Percentiles rank a stretch among this genome's conserved stretches.
Conservation (phyloP, 1,140 invertebrate species). For the Bombus vancouverensis region DNA sequence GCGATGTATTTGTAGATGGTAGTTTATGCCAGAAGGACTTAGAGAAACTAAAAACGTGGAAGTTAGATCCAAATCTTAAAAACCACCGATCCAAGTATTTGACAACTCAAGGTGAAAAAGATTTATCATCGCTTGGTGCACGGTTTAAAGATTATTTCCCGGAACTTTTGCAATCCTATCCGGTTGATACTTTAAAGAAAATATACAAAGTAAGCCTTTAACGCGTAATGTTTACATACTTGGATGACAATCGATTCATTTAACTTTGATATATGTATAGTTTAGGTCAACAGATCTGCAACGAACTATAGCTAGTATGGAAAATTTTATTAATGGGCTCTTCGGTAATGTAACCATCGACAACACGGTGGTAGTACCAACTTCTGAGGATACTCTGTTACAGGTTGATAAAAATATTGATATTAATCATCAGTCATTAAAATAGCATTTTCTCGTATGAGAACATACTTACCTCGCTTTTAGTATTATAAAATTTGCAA, state of each 20-base stretch:
- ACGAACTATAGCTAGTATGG: slow-evolving; percentile 67
- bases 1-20: slow-evolving; percentile 65
- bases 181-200: neutral
- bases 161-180: neutral
- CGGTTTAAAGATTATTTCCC: slow-evolving; percentile 50
- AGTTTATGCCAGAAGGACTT: slow-evolving; percentile 75
- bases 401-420: slow-evolving; percentile 52
- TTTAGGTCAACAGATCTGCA: slow-evolving; percentile 41
- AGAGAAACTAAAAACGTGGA: slow-evolving; percentile 74
- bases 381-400: slow-evolving; percentile 69
- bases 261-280: neutral
- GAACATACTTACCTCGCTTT: neutral
- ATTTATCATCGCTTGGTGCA: slow-evolving; percentile 71
- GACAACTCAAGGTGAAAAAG: slow-evolving; percentile 72
- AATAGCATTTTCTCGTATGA: too few species aligned
- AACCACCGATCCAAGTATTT: slow-evolving; percentile 57
- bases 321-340: slow-evolving; percentile 75
- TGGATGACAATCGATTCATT: neutral
- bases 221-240: neutral
- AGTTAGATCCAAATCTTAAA: slow-evolving; percentile 37
- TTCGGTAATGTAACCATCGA: slow-evolving; percentile 66
- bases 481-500: slow-evolving; percentile 73
- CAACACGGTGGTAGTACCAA: slow-evolving; percentile 39
- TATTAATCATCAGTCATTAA: neutral
- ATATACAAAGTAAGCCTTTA: slow-evolving; percentile 3